Percentiles rank a stretch among this genome's conserved stretches.
These are phyloP conservation scores for Tachysurus vachellii DNA, from an alignment of 2,113 vertebrate genomes.

Conservation along the genomic window DNA sequence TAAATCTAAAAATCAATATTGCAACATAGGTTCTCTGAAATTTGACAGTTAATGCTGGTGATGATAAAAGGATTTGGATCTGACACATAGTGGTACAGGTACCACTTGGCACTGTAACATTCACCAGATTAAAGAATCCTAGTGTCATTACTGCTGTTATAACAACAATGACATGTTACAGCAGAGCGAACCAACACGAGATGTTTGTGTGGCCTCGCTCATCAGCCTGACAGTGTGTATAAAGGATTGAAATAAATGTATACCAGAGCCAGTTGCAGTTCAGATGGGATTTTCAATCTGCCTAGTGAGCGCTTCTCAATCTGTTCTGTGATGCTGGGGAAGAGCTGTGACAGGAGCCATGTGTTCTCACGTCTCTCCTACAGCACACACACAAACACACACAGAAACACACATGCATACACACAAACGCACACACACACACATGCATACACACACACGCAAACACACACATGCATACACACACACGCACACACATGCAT, in stretches of 20 bases:
- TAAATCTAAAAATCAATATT: conserved; percentile 24
- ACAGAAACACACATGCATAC: neutral
- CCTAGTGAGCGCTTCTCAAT: conserved; percentile 10
- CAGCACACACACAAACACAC: neutral
- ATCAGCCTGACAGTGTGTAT: conserved; percentile 15
- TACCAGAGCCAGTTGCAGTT: conserved; percentile 8
- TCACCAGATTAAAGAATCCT: neutral
- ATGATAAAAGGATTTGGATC: conserved; percentile 10
- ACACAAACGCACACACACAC: neutral
- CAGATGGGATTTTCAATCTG: conserved; percentile 6
- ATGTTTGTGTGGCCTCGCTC: conserved; percentile 12
- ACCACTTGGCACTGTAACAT: neutral
- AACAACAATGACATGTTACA: conserved; percentile 19
- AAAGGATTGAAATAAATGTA: neutral
- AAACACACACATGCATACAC: no score
- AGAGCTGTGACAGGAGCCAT: conserved; percentile 26
- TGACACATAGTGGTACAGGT: neutral
- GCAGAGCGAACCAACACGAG: neutral
- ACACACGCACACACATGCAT: no score
- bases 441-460: neutral
- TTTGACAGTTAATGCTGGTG: neutral
- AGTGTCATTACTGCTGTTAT: neutral
- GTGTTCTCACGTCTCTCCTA: neutral
- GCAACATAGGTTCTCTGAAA: neutral
- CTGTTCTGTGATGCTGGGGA: conserved; percentile 11